Evolutionary conservation across 2,888 invertebrate genomes (phyloP).

Genomic region (Pandemis heparana): DNA sequence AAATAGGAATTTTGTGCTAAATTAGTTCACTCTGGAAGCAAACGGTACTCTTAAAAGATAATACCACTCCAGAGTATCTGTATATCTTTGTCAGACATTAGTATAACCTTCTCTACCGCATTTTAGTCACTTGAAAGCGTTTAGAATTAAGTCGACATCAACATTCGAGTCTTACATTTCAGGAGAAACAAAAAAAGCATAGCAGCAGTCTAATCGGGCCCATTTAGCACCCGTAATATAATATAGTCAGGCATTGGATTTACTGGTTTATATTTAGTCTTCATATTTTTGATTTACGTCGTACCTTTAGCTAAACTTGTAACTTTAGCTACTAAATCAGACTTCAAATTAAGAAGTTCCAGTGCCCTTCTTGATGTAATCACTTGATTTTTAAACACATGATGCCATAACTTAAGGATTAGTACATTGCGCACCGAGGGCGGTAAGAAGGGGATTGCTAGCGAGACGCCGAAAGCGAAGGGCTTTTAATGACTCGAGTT

Average conservation of each 20-base stretch:
- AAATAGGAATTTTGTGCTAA: slow-evolving; percentile 34
- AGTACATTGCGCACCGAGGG: no score
- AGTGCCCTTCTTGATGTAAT: neutral
- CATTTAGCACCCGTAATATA: neutral
- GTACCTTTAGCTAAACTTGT: no score
- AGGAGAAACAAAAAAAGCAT: neutral
- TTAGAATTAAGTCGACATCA: neutral
- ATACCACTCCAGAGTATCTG: neutral
- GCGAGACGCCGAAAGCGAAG: no score
- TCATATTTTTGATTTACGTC: neutral
- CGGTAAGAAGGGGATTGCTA: no score
- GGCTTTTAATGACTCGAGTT: no score
- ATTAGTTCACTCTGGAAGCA: neutral
- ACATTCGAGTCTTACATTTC: neutral
- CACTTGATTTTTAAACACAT: no score
- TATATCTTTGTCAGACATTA: neutral
- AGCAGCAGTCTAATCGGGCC: neutral
- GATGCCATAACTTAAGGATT: neutral
- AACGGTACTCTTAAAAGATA: neutral
- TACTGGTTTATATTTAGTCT: neutral
- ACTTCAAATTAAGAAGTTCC: neutral
- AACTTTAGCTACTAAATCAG: neutral
- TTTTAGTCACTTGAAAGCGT: neutral
- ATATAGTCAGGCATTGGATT: neutral
- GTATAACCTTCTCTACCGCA: neutral